These are phyloP conservation scores for Callipepla squamata DNA, from an alignment of 2,113 vertebrate species.

Conservation along the genomic window DNA sequence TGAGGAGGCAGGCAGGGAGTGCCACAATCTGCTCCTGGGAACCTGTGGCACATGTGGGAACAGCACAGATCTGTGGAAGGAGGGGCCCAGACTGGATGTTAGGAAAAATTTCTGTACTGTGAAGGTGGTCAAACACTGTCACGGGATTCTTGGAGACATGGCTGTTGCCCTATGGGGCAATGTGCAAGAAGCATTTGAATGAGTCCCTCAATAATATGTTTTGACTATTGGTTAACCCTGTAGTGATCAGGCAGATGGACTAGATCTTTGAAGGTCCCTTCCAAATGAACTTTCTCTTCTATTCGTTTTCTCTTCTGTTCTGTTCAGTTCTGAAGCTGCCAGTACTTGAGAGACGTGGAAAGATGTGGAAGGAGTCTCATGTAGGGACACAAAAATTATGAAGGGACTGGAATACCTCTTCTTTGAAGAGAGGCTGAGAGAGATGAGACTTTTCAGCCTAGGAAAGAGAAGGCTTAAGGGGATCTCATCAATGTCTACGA, in stretches of 20 bases:
- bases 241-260: not conserved
- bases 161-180: not conserved
- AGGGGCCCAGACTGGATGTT: not conserved
- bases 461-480: not conserved
- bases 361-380: not conserved
- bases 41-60: not conserved
- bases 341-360: not conserved
- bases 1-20: not conserved
- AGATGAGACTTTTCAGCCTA: not conserved
- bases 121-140: not conserved
- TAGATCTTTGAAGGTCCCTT: not conserved
- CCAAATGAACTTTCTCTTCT: not conserved
- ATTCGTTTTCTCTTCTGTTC: not conserved
- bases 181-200: not conserved
- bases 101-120: not conserved
- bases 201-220: not conserved
- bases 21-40: not conserved
- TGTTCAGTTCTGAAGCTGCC: not conserved
- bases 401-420: not conserved
- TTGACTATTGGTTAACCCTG: not conserved
- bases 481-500: not conserved
- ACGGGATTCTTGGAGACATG: not conserved
- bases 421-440: not conserved
- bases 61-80: not conserved
- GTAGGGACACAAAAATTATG: not conserved